Percentiles rank a stretch among this genome's conserved stretches.
These are phyloP conservation scores for Ptychobarbus kaznakovi DNA, from an alignment of 2,797 vertebrate genomes.

Conservation along the genomic window DNA sequence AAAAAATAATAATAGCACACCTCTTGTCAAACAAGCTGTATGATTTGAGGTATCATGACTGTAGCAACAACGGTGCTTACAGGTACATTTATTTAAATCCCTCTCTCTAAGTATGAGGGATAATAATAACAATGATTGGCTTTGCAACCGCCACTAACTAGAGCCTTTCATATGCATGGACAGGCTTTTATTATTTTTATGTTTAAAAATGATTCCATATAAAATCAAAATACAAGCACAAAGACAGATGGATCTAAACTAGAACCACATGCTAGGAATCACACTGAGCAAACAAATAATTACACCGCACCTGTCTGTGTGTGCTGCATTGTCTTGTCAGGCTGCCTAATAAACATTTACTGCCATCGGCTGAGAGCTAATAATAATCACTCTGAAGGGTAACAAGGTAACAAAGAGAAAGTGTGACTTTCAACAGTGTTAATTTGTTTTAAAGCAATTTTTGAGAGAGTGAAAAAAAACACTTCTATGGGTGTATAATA, in stretches of 20 bases:
- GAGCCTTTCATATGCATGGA: conserved; percentile 4
- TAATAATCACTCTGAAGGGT: conserved; percentile 19
- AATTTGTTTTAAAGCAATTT: conserved; percentile 1
- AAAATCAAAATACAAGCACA: conserved; percentile 32
- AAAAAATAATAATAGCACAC: background rate
- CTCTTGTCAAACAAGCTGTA: background rate
- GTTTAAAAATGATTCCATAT: background rate
- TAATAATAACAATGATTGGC: conserved; percentile 1
- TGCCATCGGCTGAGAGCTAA: background rate
- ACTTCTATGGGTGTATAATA: background rate
- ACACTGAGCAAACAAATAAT: conserved; percentile 12
- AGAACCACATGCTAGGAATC: conserved; percentile 17
- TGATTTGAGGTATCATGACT: background rate
- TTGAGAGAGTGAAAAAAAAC: background rate
- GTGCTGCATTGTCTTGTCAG: background rate
- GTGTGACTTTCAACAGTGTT: conserved; percentile 17
- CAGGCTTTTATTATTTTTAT: background rate
- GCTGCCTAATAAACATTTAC: conserved; percentile 9
- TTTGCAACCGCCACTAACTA: background rate
- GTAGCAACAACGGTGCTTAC: background rate
- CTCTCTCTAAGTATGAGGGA: background rate
- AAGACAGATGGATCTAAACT: background rate
- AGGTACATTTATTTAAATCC: background rate
- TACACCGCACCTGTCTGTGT: conserved; percentile 4
- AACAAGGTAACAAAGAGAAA: conserved; percentile 17